These are phyloP conservation scores for Xestobium rufovillosum DNA, from an alignment of 2,888 invertebrate species.

Conservation along the genomic window DNA sequence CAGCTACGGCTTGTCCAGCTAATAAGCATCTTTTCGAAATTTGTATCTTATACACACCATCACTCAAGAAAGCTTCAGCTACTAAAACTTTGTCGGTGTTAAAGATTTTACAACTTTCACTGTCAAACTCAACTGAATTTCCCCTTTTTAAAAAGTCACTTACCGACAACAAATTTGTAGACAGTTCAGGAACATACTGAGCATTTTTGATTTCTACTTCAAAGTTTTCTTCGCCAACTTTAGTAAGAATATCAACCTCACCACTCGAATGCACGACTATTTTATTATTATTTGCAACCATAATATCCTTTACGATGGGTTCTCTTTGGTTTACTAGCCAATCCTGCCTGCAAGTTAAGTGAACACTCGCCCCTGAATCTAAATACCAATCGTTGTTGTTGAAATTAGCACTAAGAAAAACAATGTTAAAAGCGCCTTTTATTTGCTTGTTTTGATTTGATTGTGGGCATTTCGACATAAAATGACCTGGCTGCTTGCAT, in stretches of 20 bases:
- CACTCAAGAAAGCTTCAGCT: conserved; percentile 5
- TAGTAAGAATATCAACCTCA: conserved; percentile 6
- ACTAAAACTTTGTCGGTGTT: conserved; percentile 7
- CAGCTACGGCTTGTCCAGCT: conserved; percentile 8
- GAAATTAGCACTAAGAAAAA: conserved; percentile 2
- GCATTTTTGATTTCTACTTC: conserved; percentile 1
- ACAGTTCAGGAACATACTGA: conserved; percentile 1
- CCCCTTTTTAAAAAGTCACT: conserved; percentile 2
- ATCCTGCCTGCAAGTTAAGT: conserved; percentile 11
- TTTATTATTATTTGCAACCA: conserved; percentile 8
- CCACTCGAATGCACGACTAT: conserved; percentile 4
- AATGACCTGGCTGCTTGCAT: background rate
- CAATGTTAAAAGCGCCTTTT: conserved; percentile 4
- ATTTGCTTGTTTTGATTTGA: background rate
- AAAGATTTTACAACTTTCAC: conserved; percentile 4
- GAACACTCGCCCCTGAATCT: conserved; percentile 9
- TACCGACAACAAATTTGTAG: conserved; percentile 1
- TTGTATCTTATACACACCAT: conserved; percentile 8
- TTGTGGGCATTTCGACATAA: conserved; percentile 4
- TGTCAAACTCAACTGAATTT: conserved; percentile 7
- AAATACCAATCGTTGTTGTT: conserved; percentile 6
- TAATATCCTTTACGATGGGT: conserved; percentile 6
- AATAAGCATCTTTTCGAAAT: conserved; percentile 5
- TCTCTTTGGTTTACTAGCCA: conserved; percentile 7
- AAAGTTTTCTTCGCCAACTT: conserved; percentile 1